These are phyloP conservation scores for Epinotia ramella DNA, from an alignment of 2,888 invertebrate species.

Conservation along the genomic window DNA sequence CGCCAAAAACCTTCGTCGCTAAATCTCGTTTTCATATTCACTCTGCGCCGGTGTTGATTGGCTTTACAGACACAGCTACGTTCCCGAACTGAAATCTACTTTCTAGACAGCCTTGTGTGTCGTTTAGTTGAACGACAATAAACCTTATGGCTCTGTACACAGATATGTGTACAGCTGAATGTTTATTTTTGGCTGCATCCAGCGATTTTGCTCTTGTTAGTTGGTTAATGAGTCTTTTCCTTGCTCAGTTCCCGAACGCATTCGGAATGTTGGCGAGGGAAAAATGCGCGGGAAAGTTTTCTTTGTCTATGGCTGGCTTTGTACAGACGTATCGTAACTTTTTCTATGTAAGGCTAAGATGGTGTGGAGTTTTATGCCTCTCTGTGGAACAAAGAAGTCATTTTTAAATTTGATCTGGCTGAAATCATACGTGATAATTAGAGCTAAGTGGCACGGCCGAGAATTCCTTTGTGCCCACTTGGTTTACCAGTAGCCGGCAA, in stretches of 20 bases:
- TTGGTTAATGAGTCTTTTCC: conserved; percentile 40
- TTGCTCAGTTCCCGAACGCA: conserved; percentile 37
- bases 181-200: conserved; percentile 33
- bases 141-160: conserved; percentile 5
- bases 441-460: conserved; percentile 34
- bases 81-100: conserved; percentile 55
- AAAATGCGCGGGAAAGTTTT: conserved; percentile 38
- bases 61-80: conserved; percentile 55
- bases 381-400: conserved; percentile 23
- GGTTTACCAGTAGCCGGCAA: background rate
- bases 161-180: conserved; percentile 1
- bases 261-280: conserved; percentile 24
- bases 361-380: conserved; percentile 11
- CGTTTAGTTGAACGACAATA: conserved; percentile 11
- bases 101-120: conserved; percentile 44
- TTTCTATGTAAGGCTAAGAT: conserved; percentile 11
- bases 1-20: conserved; percentile 26
- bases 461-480: conserved; percentile 35
- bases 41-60: conserved; percentile 54
- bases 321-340: conserved; percentile 25
- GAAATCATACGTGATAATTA: conserved; percentile 43
- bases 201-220: conserved; percentile 36
- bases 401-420: conserved; percentile 13
- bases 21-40: conserved; percentile 42
- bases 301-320: conserved; percentile 32